Evolutionary conservation across 2,797 vertebrate genomes (phyloP).

Genomic region (Enteromius trimaculatus): DNA sequence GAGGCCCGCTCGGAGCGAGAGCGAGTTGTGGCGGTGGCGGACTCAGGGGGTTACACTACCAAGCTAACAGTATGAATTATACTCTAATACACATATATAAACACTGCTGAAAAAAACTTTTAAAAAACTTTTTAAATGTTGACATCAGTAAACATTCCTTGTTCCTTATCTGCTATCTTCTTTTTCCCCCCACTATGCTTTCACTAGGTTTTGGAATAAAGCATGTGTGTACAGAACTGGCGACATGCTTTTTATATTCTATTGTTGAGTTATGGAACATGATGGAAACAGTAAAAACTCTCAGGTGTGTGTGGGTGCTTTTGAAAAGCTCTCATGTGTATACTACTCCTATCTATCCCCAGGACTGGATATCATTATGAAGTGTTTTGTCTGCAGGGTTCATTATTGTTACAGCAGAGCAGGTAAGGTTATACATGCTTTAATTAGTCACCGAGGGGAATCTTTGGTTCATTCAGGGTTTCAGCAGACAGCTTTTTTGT

Average conservation of each 20-base stretch:
- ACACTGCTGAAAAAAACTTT: not conserved
- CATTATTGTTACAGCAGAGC: slow-evolving; percentile 54
- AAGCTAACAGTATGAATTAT: not conserved
- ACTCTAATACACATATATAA: no score
- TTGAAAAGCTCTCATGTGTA: slow-evolving; percentile 67
- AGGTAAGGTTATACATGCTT: slow-evolving; percentile 48
- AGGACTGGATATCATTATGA: slow-evolving; percentile 71
- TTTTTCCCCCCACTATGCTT: not conserved
- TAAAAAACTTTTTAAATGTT: not conserved
- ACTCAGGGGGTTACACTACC: no score
- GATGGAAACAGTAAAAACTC: slow-evolving; percentile 27
- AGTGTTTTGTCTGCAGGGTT: slow-evolving; percentile 53
- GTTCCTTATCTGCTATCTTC: not conserved
- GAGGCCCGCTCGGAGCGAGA: no score
- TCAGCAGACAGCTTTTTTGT: slow-evolving; percentile 5
- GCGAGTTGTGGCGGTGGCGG: no score
- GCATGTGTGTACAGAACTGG: not conserved
- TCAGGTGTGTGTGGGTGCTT: slow-evolving; percentile 60
- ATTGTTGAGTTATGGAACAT: not conserved
- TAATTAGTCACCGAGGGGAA: slow-evolving; percentile 61
- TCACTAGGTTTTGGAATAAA: slow-evolving; percentile 14
- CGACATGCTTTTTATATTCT: not conserved
- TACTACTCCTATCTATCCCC: slow-evolving; percentile 67
- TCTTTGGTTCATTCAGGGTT: slow-evolving; percentile 28
- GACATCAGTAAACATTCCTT: not conserved